Conservation (phyloP, 2,797 vertebrate genomes). For the Sylvia borin region DNA sequence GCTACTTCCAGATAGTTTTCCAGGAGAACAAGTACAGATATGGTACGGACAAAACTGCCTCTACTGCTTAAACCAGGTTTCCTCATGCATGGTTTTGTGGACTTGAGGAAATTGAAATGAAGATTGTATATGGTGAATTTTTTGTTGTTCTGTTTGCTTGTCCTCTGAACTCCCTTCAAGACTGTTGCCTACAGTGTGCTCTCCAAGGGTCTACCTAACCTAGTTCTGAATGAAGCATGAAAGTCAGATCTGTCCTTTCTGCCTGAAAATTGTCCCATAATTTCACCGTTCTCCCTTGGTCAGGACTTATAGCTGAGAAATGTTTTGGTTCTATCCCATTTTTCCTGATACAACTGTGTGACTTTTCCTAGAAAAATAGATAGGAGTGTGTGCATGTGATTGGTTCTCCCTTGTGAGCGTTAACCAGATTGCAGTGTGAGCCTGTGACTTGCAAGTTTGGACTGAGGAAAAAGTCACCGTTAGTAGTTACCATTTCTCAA, state of each 20-base stretch:
- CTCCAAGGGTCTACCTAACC: neutral
- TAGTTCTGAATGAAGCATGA: neutral
- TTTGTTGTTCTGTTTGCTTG: neutral
- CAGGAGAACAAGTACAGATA: neutral
- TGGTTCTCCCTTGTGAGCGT: neutral
- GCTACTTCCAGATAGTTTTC: neutral
- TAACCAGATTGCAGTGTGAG: neutral
- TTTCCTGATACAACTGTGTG: neutral
- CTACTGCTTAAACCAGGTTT: neutral
- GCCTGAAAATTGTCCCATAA: neutral
- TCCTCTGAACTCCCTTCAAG: neutral
- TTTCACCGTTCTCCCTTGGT: neutral
- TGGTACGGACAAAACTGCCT: neutral
- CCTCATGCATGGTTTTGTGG: neutral
- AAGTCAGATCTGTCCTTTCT: neutral
- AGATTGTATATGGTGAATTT: neutral
- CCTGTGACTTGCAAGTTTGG: neutral
- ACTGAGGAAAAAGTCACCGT: neutral
- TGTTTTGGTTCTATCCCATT: neutral
- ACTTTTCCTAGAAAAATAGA: neutral
- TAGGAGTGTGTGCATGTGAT: accelerated
- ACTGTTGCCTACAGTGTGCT: neutral
- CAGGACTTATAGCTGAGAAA: neutral
- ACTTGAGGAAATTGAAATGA: neutral
- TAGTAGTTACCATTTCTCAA: neutral